Percentiles rank a stretch among this genome's conserved stretches.
phyloP scores from a whole-genome alignment of 1,140 invertebrate genomes.

The Caenorhabditis elegans region DNA sequence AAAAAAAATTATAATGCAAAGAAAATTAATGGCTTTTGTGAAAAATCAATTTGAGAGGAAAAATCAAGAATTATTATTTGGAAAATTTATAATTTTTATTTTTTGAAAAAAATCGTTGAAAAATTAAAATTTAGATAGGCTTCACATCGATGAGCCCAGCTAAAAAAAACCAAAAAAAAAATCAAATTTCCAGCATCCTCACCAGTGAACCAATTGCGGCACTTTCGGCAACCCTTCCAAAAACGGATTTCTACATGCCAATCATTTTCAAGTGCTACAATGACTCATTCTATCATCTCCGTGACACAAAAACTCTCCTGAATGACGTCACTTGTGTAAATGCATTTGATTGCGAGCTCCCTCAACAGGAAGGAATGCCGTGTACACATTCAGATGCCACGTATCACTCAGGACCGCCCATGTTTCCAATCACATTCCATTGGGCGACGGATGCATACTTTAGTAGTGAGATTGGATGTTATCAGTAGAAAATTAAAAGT shows the following conservation, averaged over 20 bases:
- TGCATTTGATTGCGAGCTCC: neutral
- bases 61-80: too few species aligned
- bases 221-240: neutral
- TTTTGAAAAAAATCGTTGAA: too few species aligned
- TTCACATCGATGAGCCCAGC: too few species aligned
- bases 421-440: constrained; percentile 11
- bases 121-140: too few species aligned
- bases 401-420: neutral
- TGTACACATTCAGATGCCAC: neutral
- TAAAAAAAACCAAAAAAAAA: too few species aligned
- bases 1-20: too few species aligned
- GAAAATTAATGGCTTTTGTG: too few species aligned
- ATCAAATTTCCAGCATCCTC: neutral
- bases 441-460: neutral
- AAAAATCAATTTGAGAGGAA: too few species aligned
- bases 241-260: neutral
- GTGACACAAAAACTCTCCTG: neutral
- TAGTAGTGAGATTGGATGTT: neutral
- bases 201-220: neutral
- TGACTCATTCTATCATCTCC: neutral
- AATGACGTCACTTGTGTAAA: neutral
- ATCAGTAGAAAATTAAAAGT: neutral
- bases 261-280: neutral
- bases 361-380: neutral
- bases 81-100: too few species aligned